phyloP scores from a whole-genome alignment of 2,888 invertebrate genomes.

The Sminthurides aquaticus region DNA sequence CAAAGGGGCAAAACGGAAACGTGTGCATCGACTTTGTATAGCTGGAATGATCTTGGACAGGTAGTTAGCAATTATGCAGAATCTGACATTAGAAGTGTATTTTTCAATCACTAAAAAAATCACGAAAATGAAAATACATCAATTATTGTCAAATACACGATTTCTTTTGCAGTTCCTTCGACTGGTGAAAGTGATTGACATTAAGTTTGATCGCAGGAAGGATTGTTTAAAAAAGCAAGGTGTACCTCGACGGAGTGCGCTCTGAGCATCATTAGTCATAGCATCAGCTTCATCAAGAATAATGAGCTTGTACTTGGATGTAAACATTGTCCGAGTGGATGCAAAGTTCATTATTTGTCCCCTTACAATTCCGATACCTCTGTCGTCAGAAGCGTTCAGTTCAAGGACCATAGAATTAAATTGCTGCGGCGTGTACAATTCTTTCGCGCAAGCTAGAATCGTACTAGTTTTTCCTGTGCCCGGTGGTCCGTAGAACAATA shows the following conservation, averaged over 20 bases:
- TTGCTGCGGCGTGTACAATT: constrained; percentile 77
- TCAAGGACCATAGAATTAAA: constrained; percentile 66
- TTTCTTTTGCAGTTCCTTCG: not conserved
- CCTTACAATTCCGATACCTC: constrained; percentile 93
- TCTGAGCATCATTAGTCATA: constrained; percentile 99
- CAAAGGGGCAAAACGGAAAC: constrained; percentile 90
- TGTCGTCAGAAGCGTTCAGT: constrained; percentile 95
- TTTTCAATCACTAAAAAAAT: constrained; percentile 96
- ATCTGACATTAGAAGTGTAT: constrained; percentile 95
- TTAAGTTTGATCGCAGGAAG: not conserved
- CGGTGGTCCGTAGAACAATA: constrained; percentile 95
- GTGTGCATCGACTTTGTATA: constrained; percentile 92
- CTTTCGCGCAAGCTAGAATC: constrained; percentile 86
- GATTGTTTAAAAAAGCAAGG: not conserved
- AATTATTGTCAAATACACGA: not conserved
- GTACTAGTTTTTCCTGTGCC: constrained; percentile 93
- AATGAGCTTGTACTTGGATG: constrained; percentile 91
- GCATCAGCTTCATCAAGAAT: constrained; percentile 98
- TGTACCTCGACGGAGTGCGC: constrained; percentile 81
- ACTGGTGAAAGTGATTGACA: not conserved
- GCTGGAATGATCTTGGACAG: constrained; percentile 97
- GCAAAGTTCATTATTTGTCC: constrained; percentile 64
- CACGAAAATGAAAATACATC: constrained; percentile 37
- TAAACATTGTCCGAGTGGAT: constrained; percentile 59
- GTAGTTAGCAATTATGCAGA: constrained; percentile 98